These are phyloP conservation scores for Syrmaticus mikado DNA, from an alignment of 2,113 vertebrate species.

Conservation along the genomic window DNA sequence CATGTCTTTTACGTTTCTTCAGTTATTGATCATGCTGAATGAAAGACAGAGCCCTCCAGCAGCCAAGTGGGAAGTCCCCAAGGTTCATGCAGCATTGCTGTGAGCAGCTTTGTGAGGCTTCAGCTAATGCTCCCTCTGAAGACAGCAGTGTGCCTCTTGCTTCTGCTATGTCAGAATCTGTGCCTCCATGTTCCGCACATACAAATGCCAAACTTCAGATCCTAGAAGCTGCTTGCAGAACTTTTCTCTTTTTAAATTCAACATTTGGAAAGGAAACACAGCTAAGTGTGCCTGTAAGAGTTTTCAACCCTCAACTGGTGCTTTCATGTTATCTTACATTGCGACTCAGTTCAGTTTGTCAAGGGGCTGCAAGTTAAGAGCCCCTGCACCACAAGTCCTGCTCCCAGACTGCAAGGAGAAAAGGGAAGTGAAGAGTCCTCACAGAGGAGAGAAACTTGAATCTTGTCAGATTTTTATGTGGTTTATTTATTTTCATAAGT, in stretches of 20 bases:
- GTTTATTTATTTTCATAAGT: constrained; percentile 61
- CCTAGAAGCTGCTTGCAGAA: not conserved
- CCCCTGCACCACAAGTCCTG: not conserved
- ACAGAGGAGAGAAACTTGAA: not conserved
- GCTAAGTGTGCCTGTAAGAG: not conserved
- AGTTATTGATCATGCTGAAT: not conserved
- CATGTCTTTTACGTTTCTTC: not conserved
- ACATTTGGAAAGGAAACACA: not conserved
- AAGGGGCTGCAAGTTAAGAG: not conserved
- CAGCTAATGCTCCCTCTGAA: not conserved
- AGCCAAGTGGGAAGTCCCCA: not conserved
- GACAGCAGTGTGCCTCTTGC: not conserved
- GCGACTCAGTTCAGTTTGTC: not conserved
- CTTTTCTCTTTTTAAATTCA: not conserved
- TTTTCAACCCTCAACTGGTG: not conserved
- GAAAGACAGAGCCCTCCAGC: not conserved
- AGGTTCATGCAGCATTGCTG: not conserved
- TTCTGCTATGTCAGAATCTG: not conserved
- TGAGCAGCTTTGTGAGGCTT: not conserved
- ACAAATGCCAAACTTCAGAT: not conserved
- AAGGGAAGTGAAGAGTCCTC: not conserved
- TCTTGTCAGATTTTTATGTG: constrained; percentile 46
- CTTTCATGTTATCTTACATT: not conserved
- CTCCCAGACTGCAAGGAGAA: not conserved
- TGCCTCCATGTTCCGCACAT: not conserved